Base-by-base conservation (phyloP, 2,797 vertebrate species). In the Leptoclinus maculatus region DNA sequence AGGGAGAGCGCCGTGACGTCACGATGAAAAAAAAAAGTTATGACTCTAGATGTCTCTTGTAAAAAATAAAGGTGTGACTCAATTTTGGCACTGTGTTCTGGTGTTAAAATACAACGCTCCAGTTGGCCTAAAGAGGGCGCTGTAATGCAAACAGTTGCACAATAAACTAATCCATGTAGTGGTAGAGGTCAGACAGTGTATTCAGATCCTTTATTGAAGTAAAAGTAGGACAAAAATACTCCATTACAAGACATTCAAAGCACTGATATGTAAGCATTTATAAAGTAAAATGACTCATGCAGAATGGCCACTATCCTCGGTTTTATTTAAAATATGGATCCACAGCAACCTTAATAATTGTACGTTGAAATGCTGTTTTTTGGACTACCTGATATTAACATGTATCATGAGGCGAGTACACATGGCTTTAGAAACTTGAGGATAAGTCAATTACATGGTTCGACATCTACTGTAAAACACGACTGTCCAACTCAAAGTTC, bases 1-100 rank as follows among this genome's bases (percentile, higher is more conserved):
- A 41, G 34, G 69, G 80, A 13, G 65, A 70, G 72, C 9, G 49
- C 5, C 7, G 51, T 87, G 86, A 91, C 89, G 90, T 90, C 83
- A 91, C 39, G 3, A 19, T 29, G 17, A 58, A 58, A 10, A 16
- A 1, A 29, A 56, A 27, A 27, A 29, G 54, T 23, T 14, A 23
- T 27, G 60, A 56, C 23, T 54, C 54, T 17, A 3, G 14, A 2
- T 56, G 54, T 17, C 53, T 29, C 53, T 56, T 56, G n/a, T 54
- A 5, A 25, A 13, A 12, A 53, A 12, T 47, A 21, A 25, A 39
- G 36, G 59, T 17, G 38, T 17, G 38, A 41, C 8, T 63, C 23
- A 16, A 17, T 27, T 25, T 25, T 41, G 36, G 14, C 60, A 11
- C 60, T 59, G 10, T n/a, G 10, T 25, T 17, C 14, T 62, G 38